Evolutionary conservation across 2,888 invertebrate genomes (phyloP).

Genomic region (Rotaria sp.): DNA sequence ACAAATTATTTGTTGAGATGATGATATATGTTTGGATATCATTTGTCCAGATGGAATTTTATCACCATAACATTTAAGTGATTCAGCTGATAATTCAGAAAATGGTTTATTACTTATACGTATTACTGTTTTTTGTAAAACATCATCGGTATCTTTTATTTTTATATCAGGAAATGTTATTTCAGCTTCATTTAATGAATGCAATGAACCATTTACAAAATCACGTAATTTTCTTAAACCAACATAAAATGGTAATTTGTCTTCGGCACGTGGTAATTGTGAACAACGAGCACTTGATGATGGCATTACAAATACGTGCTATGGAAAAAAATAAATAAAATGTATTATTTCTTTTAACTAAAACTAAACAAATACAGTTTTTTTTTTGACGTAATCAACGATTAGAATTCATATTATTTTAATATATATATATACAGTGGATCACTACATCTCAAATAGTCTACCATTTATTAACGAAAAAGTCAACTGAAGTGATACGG

Average conservation of each 20-base stretch:
- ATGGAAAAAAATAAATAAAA: conserved; percentile 47
- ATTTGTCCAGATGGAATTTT: background rate
- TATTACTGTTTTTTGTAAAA: conserved; percentile 24
- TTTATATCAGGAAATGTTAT: conserved; percentile 50
- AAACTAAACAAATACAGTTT: no score
- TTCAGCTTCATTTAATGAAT: conserved; percentile 48
- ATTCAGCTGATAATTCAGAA: background rate
- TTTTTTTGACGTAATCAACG: no score
- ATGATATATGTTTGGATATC: background rate
- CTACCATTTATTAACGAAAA: no score
- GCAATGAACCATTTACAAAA: conserved; percentile 72
- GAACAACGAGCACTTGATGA: conserved; percentile 93
- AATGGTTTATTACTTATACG: conserved; percentile 14
- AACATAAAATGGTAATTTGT: conserved; percentile 93
- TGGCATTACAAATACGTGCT: conserved; percentile 98
- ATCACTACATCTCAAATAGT: no score
- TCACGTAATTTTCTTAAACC: conserved; percentile 90
- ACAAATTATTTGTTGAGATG: background rate
- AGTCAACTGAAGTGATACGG: no score
- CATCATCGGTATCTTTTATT: conserved; percentile 26
- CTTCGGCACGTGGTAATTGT: conserved; percentile 88
- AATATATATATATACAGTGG: no score
- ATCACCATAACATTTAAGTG: background rate
- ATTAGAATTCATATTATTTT: no score
- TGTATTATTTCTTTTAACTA: no score